Percentiles rank a stretch among this genome's conserved stretches.
These are phyloP conservation scores for Campylorhamphus procurvoides DNA, from an alignment of 2,113 vertebrate species.

Conservation along the genomic window DNA sequence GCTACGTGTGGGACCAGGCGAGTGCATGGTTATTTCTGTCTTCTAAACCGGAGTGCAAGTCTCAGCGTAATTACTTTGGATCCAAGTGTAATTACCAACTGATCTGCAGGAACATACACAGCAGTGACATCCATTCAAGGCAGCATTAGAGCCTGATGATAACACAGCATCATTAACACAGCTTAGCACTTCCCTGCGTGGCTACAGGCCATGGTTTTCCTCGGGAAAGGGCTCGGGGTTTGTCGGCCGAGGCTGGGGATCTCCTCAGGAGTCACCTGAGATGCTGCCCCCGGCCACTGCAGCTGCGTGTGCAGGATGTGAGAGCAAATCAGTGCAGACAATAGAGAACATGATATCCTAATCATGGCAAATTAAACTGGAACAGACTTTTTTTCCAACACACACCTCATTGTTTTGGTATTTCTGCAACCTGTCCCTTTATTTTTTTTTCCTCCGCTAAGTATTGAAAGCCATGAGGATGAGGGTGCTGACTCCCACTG, in stretches of 20 bases:
- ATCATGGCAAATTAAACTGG: background rate
- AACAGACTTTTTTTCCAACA: background rate
- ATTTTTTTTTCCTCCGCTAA: background rate
- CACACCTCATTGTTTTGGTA: background rate
- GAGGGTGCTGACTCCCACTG: background rate
- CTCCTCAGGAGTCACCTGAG: background rate
- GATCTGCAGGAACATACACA: conserved; percentile 55
- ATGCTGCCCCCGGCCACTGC: fast-evolving
- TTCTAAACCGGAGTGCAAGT: conserved; percentile 42
- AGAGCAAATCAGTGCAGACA: background rate
- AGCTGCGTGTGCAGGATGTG: fast-evolving
- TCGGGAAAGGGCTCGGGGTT: fast-evolving
- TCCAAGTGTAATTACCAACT: conserved; percentile 71
- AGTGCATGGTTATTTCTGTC: conserved; percentile 50
- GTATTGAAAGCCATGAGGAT: background rate
- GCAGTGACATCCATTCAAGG: conserved; percentile 37
- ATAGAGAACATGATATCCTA: background rate
- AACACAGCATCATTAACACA: conserved; percentile 31
- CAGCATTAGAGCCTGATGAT: conserved; percentile 45
- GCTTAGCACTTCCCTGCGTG: conserved; percentile 1
- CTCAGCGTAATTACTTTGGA: conserved; percentile 64
- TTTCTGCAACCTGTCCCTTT: background rate
- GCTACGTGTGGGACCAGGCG: conserved; percentile 29
- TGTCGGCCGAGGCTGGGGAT: fast-evolving
- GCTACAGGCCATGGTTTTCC: background rate